Base-by-base conservation (phyloP, 2,113 vertebrate species). In the Pelusios castaneus region DNA sequence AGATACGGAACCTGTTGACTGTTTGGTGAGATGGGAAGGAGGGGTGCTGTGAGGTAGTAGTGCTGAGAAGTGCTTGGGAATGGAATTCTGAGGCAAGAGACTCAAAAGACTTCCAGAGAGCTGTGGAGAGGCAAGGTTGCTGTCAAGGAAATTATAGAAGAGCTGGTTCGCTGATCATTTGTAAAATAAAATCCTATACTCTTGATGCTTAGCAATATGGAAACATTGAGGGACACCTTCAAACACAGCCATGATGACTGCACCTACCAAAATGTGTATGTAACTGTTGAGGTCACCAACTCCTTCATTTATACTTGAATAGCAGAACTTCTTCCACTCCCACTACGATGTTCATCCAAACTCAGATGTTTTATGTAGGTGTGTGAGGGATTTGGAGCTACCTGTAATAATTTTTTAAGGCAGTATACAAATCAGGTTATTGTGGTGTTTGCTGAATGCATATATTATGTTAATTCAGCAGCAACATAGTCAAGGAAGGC, bases 241-340 rank as follows among this genome's bases (percentile, higher is more conserved):
- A 8, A 55, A 85, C 25, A 43, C 1, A 2, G 22, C 82, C 87
- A 5, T 13, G 22, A 34, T 82, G 58, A n/a, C 0, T 1, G 10
- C n/a, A 80, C 73, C 89, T 19, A 51, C 1, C 1, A 76, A 41
- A 55, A 87, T n/a, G 31, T 2, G 34, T 31, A 63, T 63, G 60
- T 7, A 63, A 34, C 31, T 63, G 31, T 63, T 63, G 60, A 19
- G 34, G 16, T 67, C 60, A n/a, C 16, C 34, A n/a, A 67, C 16
- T 19, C 60, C 34, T n/a, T 16, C 34, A n/a, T 67, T 67, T 67
- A 67, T n/a, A 67, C 31, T 67, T n/a, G 60, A 67, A 84, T 3
- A 31, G n/a, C 25, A 17, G 0, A 67, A 84, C 34, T 95, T 70
- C 10, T 75, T 76, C 13, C 82, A 29, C 21, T 67, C 79, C 2